Base-by-base conservation (phyloP, 2,113 vertebrate species). In the Pogona vitticeps region DNA sequence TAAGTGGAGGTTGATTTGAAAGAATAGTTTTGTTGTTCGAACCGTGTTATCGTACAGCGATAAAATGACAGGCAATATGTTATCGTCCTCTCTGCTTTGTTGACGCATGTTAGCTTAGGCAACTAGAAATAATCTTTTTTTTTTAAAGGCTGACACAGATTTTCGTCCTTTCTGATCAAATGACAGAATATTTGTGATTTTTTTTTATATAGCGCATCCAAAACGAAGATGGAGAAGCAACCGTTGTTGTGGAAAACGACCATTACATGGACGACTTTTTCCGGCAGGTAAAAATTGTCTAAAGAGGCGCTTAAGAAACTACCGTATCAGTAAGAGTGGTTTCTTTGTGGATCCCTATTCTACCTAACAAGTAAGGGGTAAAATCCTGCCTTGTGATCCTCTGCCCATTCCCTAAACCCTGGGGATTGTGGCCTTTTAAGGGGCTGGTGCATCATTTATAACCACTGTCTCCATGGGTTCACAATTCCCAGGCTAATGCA, bases 191-290 rank as follows among this genome's bases (percentile, higher is more conserved):
- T 5, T 71, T 58, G 18, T 68, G 1, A 2, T 85, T 61, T 3
- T 80, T n/a, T n/a, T n/a, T n/a, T n/a, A n/a, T 89, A 82, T 86
- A 75, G 7, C 33, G 88, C 84, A 14, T 91, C 98, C 98, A 95
- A 59, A 95, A 90, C 5, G 96, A 96, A 40, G 98, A 98, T 87
- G 98, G 98, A 23, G 98, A 98, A 88, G 96, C 96, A 4, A 71
- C 93, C 3, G 86, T 98, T 8, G 84, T 95, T 20, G 92, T 98
- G 79, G 98, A 99, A 76, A 97, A 95, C 91, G 97, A 98, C 85
- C 96, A 96, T 68, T 99, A 98, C 83, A 98, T 99, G 98, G 98
- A 98, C 84, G 96, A 97, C 31, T 99, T 99, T 85, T 99, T 99
- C 95, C 97, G 97, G 14, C 98, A 97, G 97, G 99, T 99, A 86